Evolutionary conservation across 2,797 vertebrate species (phyloP).

Genomic region (Microctenopoma stevenorrisi): DNA sequence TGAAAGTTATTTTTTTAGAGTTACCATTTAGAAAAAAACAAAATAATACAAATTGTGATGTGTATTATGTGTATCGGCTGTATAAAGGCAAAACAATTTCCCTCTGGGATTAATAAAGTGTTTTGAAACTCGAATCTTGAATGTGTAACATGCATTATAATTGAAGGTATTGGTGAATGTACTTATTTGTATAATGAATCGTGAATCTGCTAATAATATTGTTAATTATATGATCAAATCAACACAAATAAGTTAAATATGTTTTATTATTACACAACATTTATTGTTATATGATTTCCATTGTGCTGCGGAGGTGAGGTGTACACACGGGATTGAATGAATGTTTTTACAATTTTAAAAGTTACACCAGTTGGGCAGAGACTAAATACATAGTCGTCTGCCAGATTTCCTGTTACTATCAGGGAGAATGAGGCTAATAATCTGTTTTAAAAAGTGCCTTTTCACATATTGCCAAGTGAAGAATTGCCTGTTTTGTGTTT

Average conservation of each 20-base stretch:
- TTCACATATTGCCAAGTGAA: not conserved
- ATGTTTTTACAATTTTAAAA: not conserved
- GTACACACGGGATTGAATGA: not conserved
- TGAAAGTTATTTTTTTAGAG: not conserved
- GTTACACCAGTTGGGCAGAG: not conserved
- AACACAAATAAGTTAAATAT: not conserved
- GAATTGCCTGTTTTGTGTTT: conserved; percentile 16
- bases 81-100: too few species aligned
- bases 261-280: not conserved
- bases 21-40: not conserved
- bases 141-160: too few species aligned
- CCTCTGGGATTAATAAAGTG: too few species aligned
- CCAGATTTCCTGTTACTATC: not conserved
- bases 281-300: not conserved
- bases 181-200: too few species aligned
- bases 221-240: not conserved
- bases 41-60: not conserved
- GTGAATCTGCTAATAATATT: not conserved
- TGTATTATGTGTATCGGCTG: not conserved
- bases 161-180: not conserved
- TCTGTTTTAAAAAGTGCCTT: conserved; percentile 4
- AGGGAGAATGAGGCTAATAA: not conserved
- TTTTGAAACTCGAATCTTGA: too few species aligned
- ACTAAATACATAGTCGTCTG: not conserved
- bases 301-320: not conserved